Evolutionary conservation across 1,140 invertebrate genomes (phyloP), one percentile per base, ranked within the genome.

Genomic region (Zelostemma sp.): DNA sequence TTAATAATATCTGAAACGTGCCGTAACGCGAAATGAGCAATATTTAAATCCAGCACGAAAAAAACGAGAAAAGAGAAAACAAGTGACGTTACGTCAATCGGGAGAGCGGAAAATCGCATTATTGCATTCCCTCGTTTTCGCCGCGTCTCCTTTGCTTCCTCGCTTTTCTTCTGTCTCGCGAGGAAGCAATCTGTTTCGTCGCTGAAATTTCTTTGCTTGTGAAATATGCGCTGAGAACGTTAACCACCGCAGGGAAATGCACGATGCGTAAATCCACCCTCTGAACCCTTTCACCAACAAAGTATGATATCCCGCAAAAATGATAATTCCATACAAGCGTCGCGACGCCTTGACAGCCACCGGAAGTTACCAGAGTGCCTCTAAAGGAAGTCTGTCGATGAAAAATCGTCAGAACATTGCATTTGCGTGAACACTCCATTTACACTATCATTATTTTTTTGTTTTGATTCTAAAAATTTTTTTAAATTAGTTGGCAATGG

Each of bases 101-200:
- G 54, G 45, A 14, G 54, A 38, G 61, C 55, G 53, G 70, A 70
- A 15, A 79, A 81, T 74, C 68, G 65, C 72, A 72, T 78, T 76
- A 79, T 68, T 59, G 17, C 12, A 15, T 25, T 47, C 48, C 55
- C 59, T 50, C 25, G 31, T 15, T 14, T 64, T 50, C 28, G 4
- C 15, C 25, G 2, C n/a, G 2, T 25, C 19, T 1, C 9, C 43
- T 16, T 3, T 19, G 43, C 12, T 35, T 35, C 38, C 19, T 17
- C 28, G 25, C 48, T 35, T 17, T 35, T 50, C 11, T 28, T 33
- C 28, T 55, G 47, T 67, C 57, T 49, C 68, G 63, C 68, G 56
- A 74, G 76, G 76, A 81, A 81, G 76, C 78, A 79, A 79, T 79
- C 75, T 76, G 76, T 71, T 68, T 60, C 58, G 66, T 55, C 35